These are phyloP conservation scores for Zaprionus taronus DNA, from an alignment of 1,140 invertebrate genomes.

Conservation along the genomic window DNA sequence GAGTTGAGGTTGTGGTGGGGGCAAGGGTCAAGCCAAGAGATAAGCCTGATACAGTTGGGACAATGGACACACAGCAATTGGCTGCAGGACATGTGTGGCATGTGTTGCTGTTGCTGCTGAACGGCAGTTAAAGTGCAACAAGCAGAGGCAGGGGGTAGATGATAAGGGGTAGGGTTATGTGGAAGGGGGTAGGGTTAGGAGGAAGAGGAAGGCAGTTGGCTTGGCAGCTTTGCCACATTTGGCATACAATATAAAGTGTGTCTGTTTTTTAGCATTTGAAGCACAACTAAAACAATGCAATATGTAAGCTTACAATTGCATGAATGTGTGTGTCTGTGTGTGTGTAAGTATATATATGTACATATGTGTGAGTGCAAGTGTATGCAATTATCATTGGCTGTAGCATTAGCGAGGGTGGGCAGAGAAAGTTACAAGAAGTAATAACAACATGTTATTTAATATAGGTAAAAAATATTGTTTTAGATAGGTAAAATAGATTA, in stretches of 20 bases:
- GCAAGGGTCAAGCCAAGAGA: constrained; percentile 46
- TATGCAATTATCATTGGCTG: constrained; percentile 33
- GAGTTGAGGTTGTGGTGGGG: constrained; percentile 27
- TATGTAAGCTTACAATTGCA: constrained; percentile 3
- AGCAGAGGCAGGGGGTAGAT: neutral
- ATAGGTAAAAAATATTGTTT: too few relatives aligned
- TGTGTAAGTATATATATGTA: neutral
- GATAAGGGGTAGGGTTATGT: neutral
- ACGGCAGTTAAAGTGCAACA: constrained; percentile 52
- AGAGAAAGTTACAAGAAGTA: neutral
- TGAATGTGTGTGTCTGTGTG: neutral
- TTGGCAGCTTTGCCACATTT: constrained; percentile 39
- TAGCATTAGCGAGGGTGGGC: constrained; percentile 19
- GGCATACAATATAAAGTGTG: constrained; percentile 64
- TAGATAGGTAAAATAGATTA: too few relatives aligned
- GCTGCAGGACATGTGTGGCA: constrained; percentile 50
- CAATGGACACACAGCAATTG: constrained; percentile 50
- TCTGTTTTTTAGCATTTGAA: constrained; percentile 63
- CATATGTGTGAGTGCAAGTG: neutral
- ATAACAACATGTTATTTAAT: neutral
- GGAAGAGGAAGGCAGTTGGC: neutral
- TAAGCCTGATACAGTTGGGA: constrained; percentile 45
- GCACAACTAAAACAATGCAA: constrained; percentile 54
- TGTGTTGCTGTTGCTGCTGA: constrained; percentile 8
- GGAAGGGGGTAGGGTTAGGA: neutral